Percentiles rank a stretch among this genome's conserved stretches.
phyloP scores from a whole-genome alignment of 2,888 invertebrate species.

The Microchrysa polita region DNA sequence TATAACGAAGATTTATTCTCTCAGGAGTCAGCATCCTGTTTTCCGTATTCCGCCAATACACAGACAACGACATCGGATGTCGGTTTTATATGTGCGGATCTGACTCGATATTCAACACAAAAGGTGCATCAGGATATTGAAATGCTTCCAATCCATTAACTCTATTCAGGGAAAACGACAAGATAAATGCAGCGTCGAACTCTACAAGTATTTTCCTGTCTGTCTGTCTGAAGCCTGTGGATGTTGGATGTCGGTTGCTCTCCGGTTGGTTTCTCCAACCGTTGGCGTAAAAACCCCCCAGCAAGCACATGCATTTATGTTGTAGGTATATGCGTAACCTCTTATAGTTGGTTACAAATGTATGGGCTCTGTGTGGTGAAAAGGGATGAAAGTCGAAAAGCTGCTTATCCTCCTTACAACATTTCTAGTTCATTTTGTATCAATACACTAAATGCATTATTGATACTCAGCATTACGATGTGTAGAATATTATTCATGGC shows the following conservation, averaged over 20 bases:
- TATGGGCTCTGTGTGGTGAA: not conserved
- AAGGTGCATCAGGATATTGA: conserved; percentile 45
- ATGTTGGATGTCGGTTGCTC: too few species aligned
- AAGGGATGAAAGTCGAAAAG: conserved; percentile 5
- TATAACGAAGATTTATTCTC: conserved; percentile 4
- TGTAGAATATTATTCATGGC: conserved; percentile 22
- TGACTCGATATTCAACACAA: conserved; percentile 33
- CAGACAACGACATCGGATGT: not conserved
- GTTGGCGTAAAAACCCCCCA: not conserved
- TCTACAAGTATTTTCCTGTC: conserved; percentile 30
- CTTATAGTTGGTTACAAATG: not conserved
- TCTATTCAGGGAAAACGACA: not conserved
- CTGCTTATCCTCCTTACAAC: conserved; percentile 37
- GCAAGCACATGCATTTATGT: not conserved
- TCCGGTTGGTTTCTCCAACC: too few species aligned
- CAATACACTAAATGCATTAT: conserved; percentile 27
- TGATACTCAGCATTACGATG: conserved; percentile 6
- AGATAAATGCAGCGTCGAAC: conserved; percentile 33
- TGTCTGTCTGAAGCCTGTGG: not conserved
- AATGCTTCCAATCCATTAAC: conserved; percentile 44
- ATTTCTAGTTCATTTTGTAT: conserved; percentile 40
- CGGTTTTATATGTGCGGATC: not conserved
- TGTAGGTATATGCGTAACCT: not conserved
- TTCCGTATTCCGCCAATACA: not conserved
- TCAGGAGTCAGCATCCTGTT: not conserved